Conservation (phyloP, 2,113 vertebrate genomes). For the Eptatretus burgeri region DNA sequence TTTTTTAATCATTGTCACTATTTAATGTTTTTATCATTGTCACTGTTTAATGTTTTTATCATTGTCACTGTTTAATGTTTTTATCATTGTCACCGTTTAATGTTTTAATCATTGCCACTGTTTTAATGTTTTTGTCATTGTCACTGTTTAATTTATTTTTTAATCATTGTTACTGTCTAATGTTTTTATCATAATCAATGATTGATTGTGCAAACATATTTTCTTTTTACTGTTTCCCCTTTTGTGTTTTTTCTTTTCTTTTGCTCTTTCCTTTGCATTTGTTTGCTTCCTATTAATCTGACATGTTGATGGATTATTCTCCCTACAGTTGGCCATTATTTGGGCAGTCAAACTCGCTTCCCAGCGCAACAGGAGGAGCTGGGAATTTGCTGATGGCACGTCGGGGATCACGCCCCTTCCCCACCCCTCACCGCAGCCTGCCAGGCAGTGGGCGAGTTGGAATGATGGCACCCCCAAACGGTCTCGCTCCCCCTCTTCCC, state of each 20-base stretch:
- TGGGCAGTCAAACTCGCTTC: constrained; percentile 81
- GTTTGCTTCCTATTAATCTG: not conserved
- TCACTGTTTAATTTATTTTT: too few species aligned
- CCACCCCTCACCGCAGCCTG: constrained; percentile 2
- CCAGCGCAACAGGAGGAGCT: constrained; percentile 28
- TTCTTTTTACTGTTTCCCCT: not conserved
- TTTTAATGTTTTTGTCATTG: too few species aligned
- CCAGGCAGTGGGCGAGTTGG: not conserved
- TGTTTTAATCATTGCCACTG: too few species aligned
- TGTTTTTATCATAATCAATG: too few species aligned
- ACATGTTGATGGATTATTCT: too few species aligned
- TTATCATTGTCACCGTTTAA: too few species aligned
- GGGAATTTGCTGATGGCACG: not conserved
- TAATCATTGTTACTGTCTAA: too few species aligned
- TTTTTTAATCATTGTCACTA: too few species aligned
- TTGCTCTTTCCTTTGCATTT: not conserved
- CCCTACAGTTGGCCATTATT: constrained; percentile 31
- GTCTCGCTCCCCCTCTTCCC: constrained; percentile 1
- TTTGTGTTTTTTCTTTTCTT: not conserved
- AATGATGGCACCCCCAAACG: not conserved
- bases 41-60: too few species aligned
- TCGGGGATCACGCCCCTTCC: constrained; percentile 4
- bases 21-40: too few species aligned
- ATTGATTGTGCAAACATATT: constrained; percentile 13
- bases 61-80: too few species aligned